Base-by-base conservation (phyloP, 2,113 vertebrate genomes). In the Laticauda laticaudata region DNA sequence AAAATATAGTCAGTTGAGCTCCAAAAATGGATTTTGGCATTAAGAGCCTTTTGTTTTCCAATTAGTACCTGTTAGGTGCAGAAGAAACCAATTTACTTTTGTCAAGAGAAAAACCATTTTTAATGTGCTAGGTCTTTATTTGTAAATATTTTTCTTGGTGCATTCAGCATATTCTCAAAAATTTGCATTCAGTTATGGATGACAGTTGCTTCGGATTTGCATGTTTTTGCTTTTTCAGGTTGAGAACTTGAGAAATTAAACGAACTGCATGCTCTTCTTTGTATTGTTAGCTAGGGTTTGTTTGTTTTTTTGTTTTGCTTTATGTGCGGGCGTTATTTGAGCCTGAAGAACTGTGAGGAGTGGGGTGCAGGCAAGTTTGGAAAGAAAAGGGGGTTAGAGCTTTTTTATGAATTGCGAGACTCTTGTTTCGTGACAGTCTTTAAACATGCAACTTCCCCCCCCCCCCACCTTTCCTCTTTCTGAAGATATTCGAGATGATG, bases 401-500 rank as follows among this genome's bases (percentile, higher is more conserved):
- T 39, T 20, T 20, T 81, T 39, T 20, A 6, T 39, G 6, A 21
- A 39, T 18, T 20, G n/a, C 3, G 0, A 81, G 34, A 18, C 5
- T 3, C 69, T 43, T 1, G 85, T 87, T 89, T n/a, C 8, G 39
- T 53, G 4, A 64, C 64, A 7, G n/a, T 87, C 93, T 34, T 54
- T 94, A 93, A 24, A 20, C 53, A 94, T 93, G 61, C 11, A 5
- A 90, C 75, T 94, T 92, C 51, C 75, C 1, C 57, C 91, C 94
- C 87, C 95, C 1, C 57, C 91, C 94, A 86, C 95, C 1, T 23
- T 20, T 20, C 94, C 81, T 95, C 88, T 86, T 86, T n/a, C 94
- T 95, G 91, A 96, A 99, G 99, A 98, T 99, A 95, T 99, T 99
- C 95, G 99, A 99, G 97, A 99, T 99, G 99, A 98, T 99, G 99